Evolutionary conservation across 2,888 invertebrate species (phyloP).

Genomic region (Orthosia gracilis): DNA sequence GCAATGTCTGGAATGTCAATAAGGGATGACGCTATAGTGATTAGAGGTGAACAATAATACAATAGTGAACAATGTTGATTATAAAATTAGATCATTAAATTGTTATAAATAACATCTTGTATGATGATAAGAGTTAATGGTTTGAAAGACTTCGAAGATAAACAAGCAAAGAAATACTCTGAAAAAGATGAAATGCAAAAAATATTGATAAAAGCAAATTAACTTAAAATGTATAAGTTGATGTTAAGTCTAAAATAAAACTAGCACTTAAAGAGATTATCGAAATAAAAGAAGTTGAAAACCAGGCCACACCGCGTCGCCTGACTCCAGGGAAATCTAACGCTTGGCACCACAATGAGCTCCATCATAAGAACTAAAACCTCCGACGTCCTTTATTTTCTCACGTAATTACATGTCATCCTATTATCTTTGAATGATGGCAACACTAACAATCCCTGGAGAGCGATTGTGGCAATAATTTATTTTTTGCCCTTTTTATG

Average conservation of each 20-base stretch:
- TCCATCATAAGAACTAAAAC: conserved; percentile 68
- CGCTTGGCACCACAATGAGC: conserved; percentile 60
- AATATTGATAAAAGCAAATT: neutral
- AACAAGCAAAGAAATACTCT: neutral
- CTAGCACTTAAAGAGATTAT: conserved; percentile 32
- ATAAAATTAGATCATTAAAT: neutral
- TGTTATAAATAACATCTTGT: neutral
- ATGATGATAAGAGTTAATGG: neutral
- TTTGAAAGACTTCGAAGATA: neutral
- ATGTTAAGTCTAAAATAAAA: conserved; percentile 16
- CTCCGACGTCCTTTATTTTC: conserved; percentile 59
- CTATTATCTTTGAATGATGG: conserved; percentile 63
- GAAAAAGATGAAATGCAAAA: neutral
- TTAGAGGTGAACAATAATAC: conserved; percentile 1
- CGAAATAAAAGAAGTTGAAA: conserved; percentile 49
- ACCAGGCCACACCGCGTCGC: conserved; percentile 28
- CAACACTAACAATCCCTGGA: conserved; percentile 47
- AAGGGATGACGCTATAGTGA: neutral
- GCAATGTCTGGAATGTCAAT: neutral
- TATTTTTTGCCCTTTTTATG: conserved; percentile 36
- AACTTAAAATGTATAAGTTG: neutral
- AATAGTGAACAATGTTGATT: neutral
- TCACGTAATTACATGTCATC: conserved; percentile 61
- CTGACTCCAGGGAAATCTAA: conserved; percentile 70
- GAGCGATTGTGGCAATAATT: conserved; percentile 35